Conservation (phyloP, 2,797 vertebrate species). For the Carapus acus region DNA sequence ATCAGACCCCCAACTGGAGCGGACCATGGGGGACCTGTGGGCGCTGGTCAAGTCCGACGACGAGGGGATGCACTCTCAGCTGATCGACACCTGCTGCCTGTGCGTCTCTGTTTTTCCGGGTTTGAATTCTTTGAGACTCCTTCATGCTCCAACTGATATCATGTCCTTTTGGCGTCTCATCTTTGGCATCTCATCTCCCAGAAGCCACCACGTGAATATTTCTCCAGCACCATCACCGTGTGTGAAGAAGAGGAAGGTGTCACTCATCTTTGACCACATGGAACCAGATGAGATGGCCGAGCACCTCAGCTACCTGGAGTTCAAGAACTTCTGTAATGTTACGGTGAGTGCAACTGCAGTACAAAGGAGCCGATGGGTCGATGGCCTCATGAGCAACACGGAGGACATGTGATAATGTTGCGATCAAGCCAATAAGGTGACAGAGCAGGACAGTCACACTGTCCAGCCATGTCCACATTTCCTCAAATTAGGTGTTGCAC, state of each 20-base stretch:
- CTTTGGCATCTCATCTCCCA: no score
- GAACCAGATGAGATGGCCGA: slow-evolving; percentile 82
- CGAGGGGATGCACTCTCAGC: slow-evolving; percentile 65
- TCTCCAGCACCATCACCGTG: slow-evolving; percentile 71
- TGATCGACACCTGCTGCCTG: slow-evolving; percentile 74
- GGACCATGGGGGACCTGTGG: slow-evolving; percentile 81
- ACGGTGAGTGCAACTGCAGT: slow-evolving; percentile 68
- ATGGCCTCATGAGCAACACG: not conserved
- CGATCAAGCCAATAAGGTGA: no score
- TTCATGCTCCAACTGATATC: no score
- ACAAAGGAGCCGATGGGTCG: not conserved
- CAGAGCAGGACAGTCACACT: no score
- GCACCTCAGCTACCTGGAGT: slow-evolving; percentile 89
- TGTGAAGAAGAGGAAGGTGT: slow-evolving; percentile 90
- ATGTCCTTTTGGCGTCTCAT: no score
- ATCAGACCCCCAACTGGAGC: slow-evolving; percentile 76
- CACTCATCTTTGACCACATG: slow-evolving; percentile 89
- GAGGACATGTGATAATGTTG: no score
- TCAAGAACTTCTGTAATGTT: slow-evolving; percentile 86
- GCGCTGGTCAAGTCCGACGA: slow-evolving; percentile 72
- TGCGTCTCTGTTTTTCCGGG: no score
- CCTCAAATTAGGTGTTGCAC: no score
- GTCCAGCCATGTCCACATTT: no score
- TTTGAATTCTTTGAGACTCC: no score
- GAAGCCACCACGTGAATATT: slow-evolving; percentile 60